A percentile compares a stretch with the other conserved stretches of the same genome.
Conservation (phyloP, 2,888 invertebrate genomes). For the Leucophenga maculata region DNA sequence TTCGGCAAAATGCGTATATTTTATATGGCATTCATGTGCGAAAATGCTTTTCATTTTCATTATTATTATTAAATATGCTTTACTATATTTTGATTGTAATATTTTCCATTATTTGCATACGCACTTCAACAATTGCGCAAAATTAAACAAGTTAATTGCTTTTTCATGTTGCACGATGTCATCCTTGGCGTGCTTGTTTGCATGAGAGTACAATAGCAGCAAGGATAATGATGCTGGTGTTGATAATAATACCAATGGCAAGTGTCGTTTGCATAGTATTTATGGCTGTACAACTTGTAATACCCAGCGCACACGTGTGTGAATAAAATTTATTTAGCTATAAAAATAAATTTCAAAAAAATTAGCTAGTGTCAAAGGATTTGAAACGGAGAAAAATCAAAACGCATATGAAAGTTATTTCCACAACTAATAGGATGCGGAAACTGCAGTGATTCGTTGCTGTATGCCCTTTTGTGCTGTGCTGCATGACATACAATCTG, state of each 20-base stretch:
- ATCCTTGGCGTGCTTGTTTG: no score
- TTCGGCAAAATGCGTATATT: no score
- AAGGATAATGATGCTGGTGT: neutral
- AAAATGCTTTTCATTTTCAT: neutral
- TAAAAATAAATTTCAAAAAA: neutral
- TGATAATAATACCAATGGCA: neutral
- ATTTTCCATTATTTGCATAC: constrained; percentile 4
- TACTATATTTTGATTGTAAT: neutral
- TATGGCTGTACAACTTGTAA: neutral
- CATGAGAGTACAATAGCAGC: neutral
- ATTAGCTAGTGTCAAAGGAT: constrained; percentile 31
- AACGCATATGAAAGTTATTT: constrained; percentile 64
- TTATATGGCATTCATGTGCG: neutral
- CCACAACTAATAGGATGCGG: constrained; percentile 64
- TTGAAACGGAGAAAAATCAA: constrained; percentile 43
- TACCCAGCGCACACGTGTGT: neutral
- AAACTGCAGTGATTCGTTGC: constrained; percentile 59
- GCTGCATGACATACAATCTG: constrained; percentile 39
- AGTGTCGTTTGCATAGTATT: neutral
- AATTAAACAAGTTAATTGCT: constrained; percentile 21
- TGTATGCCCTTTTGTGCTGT: constrained; percentile 53
- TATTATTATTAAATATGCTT: neutral
- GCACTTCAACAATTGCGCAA: constrained; percentile 12
- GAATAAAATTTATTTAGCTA: neutral
- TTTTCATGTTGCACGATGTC: constrained; percentile 1